Base-by-base conservation (phyloP, 2,113 vertebrate genomes). In the Serinus canaria region DNA sequence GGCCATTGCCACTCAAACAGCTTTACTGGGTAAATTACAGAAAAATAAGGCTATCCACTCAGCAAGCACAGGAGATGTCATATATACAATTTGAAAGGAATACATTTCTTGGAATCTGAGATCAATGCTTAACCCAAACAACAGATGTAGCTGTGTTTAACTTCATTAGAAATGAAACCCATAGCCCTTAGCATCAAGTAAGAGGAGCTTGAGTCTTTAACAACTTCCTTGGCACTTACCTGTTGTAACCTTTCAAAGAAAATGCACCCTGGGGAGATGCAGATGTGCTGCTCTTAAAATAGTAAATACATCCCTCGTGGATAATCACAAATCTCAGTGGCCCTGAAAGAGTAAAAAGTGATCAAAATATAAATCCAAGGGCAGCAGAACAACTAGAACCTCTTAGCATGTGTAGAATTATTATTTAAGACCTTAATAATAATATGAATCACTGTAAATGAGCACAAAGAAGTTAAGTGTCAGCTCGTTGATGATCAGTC, bases 211-310 rank as follows among this genome's bases (percentile, higher is more conserved):
- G 16, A 16, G 15, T n/a, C 10, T 55, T 62, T 37, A 82, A 3
- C 22, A 43, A 60, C 16, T 52, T 76, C 44, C 43, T 46, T 77
- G 58, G 23, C 33, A 96, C 99, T 97, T 72, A 99, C 99, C 99
- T 99, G 98, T 99, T 99, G 94, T 99, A 99, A 83, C 99, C 99
- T 5, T 98, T 99, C 91, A 99, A 98, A 8, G 99, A 99, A 96
- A 99, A 99, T 13, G 99, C 99, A 47, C 99, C 99, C 96, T 99
- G 99, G 7, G 99, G 99, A 50, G 98, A 93, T 39, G 99, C 96
- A 7, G 99, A 99, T 6, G 99, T 99, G 97, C 99, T 99, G 94
- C 96, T 99, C 96, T 99, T 99, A 89, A 99, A 99, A 97, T 99
- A 99, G 96, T 99, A 99, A 75, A 99, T 60, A 18, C 99, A 99